Evolutionary conservation across 2,888 invertebrate genomes (phyloP).

Genomic region (Drosophila percnosoma): DNA sequence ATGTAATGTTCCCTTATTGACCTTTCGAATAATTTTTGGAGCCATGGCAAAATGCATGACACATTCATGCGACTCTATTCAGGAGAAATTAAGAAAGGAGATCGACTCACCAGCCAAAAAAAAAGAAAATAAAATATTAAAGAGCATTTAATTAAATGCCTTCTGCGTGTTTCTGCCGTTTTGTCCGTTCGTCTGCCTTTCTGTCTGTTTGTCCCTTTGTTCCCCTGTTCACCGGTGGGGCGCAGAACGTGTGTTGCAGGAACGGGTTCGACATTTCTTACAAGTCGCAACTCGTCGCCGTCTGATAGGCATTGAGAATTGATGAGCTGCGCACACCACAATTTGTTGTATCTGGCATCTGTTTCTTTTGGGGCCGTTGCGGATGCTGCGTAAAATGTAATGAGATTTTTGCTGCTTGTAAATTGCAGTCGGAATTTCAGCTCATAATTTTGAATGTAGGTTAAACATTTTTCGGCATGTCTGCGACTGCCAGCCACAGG

Average conservation of each 20-base stretch:
- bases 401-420: conserved; percentile 62
- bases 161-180: conserved; percentile 9
- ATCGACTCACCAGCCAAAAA: conserved; percentile 44
- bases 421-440: conserved; percentile 36
- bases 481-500: conserved; percentile 24
- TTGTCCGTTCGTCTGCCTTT: not conserved
- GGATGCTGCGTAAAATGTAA: conserved; percentile 67
- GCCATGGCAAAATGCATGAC: conserved; percentile 1
- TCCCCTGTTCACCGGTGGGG: conserved; percentile 13
- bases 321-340: conserved; percentile 60
- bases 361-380: conserved; percentile 31
- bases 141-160: conserved; percentile 74
- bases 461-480: conserved; percentile 68
- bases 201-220: conserved; percentile 17
- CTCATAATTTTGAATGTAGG: conserved; percentile 67
- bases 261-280: conserved; percentile 41
- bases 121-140: conserved; percentile 43
- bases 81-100: conserved; percentile 37
- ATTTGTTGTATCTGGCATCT: conserved; percentile 44
- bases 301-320: conserved; percentile 71
- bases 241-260: conserved; percentile 17
- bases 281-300: conserved; percentile 13
- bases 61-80: conserved; percentile 14
- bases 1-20: not conserved
- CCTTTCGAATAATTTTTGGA: not conserved